phyloP scores from a whole-genome alignment of 2,888 invertebrate genomes.

The Drosophila macrothrix region DNA sequence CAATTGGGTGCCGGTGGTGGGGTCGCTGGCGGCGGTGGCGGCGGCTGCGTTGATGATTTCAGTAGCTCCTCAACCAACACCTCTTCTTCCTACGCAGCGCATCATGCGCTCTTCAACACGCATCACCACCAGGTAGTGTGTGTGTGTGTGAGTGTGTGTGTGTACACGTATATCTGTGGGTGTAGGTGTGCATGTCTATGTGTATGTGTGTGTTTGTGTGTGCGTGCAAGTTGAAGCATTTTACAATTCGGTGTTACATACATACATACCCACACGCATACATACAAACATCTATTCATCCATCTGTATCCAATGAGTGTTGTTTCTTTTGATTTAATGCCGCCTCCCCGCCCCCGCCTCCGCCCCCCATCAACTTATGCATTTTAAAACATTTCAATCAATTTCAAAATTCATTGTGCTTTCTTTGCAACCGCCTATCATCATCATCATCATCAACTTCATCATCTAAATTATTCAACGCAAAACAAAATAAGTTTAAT shows the following conservation, averaged over 20 bases:
- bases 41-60: constrained; percentile 57
- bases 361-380: constrained; percentile 21
- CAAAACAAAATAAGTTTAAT: constrained; percentile 15
- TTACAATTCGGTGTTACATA: constrained; percentile 44
- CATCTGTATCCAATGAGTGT: constrained; percentile 30
- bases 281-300: constrained; percentile 6
- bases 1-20: constrained; percentile 52
- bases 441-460: constrained; percentile 12
- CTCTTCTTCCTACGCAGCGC: constrained; percentile 63
- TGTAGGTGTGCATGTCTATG: constrained; percentile 69
- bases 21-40: constrained; percentile 47
- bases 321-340: constrained; percentile 52
- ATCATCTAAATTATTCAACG: constrained; percentile 20
- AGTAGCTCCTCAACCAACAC: constrained; percentile 61
- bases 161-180: constrained; percentile 43
- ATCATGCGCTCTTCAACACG: constrained; percentile 80
- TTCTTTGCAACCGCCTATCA: constrained; percentile 55
- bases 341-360: constrained; percentile 20
- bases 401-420: constrained; percentile 46
- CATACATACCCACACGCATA: constrained; percentile 5
- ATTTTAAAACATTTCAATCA: constrained; percentile 20
- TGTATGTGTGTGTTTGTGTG: constrained; percentile 40
- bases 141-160: constrained; percentile 53
- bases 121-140: constrained; percentile 85
- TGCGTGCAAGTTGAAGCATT: constrained; percentile 49